Base-by-base conservation (phyloP, 2,113 vertebrate species). In the Mandrillus leucophaeus region DNA sequence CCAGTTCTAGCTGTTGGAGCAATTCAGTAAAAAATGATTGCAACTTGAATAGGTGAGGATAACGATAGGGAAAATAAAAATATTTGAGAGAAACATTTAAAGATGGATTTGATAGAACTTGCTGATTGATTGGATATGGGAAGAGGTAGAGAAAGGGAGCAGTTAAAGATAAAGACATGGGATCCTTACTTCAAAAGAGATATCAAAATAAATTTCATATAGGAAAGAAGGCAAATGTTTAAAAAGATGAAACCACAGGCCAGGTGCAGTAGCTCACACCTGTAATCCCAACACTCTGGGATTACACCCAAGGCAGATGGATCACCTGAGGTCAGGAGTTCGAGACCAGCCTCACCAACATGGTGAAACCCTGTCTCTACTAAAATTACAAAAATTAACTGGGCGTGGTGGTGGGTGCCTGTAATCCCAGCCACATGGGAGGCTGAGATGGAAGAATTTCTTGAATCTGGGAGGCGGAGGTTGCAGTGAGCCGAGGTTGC, bases 171-270 rank as follows among this genome's bases (percentile, higher is more conserved):
- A 59, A 61, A 25, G 75, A 79, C 61, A 70, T 35, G 68, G n/a
- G 40, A 88, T 87, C 25, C 17, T 75, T 66, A 73, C 12, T 79
- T 95, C 40, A 94, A 95, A 97, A 73, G 20, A 57, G 43, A 57
- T 73, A 94, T 57, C 70, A 84, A 79, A 95, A 94, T 78, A 94
- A 52, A 52, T 16, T 83, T 50, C 48, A 94, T 27, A 70, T 79
- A 25, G 7, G 52, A 89, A 90, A 52, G 8, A 79, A 85, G 35
- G 13, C 20, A 72, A 95, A 75, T 45, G 16, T 90, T 88, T 95
- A 35, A 78, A 76, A 95, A 86, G 9, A 84, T 23, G 11, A 57
- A 95, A 48, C 16, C 30, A 12, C 61, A 64, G 27, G 27, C 12
- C 61, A 64, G 27, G 61, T 6, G 25, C 5, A 5, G 61, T 64